Evolutionary conservation across 2,797 vertebrate genomes (phyloP).

Genomic region (Sebastes diaconus): DNA sequence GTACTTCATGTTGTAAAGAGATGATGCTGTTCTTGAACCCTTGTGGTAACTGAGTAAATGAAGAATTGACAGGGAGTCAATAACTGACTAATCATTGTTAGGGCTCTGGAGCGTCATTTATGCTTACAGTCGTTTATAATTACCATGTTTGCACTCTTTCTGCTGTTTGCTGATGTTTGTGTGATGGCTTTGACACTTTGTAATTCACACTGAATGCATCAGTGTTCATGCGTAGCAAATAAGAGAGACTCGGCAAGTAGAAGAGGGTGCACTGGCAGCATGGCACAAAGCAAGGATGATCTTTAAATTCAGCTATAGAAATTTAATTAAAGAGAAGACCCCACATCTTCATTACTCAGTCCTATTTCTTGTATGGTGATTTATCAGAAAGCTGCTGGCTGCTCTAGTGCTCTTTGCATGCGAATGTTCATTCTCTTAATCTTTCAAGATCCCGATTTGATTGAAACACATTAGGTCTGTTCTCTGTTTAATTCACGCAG

Average conservation of each 20-base stretch:
- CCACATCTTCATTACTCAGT: conserved; percentile 1
- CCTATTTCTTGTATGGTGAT: background rate
- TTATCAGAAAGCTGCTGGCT: background rate
- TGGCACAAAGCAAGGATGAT: background rate
- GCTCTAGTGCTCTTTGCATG: background rate
- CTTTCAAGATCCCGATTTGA: conserved; percentile 12
- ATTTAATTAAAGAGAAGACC: background rate
- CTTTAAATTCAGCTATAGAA: background rate
- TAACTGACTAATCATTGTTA: background rate
- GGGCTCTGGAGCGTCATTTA: background rate
- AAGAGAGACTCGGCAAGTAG: background rate
- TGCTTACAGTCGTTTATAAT: conserved; percentile 17
- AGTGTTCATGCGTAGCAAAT: conserved; percentile 6
- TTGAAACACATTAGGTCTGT: conserved; percentile 23
- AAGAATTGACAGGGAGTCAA: background rate
- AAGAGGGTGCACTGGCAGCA: background rate
- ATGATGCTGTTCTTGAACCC: background rate
- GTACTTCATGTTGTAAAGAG: background rate
- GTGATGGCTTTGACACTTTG: conserved; percentile 32
- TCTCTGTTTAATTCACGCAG: conserved; percentile 25
- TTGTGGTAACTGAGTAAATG: background rate
- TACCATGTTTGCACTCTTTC: conserved; percentile 21
- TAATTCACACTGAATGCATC: conserved; percentile 21
- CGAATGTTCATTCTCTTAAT: conserved; percentile 17
- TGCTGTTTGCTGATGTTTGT: conserved; percentile 16